Percentiles rank a stretch among this genome's conserved stretches.
Evolutionary conservation across 2,888 invertebrate genomes (phyloP).

Genomic region (Mesoligia furuncula): DNA sequence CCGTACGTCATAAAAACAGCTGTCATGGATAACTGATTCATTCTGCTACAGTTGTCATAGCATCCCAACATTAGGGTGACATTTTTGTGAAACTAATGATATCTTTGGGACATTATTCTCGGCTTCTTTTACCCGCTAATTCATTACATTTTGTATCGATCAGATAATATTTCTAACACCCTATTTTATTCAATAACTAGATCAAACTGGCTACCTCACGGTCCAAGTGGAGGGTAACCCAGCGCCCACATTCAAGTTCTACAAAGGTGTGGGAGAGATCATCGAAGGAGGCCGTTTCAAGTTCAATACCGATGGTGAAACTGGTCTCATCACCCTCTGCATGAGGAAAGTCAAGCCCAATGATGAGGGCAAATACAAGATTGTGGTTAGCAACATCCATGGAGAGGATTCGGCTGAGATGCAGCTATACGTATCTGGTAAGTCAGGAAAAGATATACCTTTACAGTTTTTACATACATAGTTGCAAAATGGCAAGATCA

Average conservation of each 20-base stretch:
- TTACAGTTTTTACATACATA: too few species aligned
- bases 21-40: background rate
- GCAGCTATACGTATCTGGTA: conserved; percentile 98
- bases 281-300: conserved; percentile 99
- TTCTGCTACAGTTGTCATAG: background rate
- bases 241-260: conserved; percentile 98
- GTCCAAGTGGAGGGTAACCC: conserved; percentile 98
- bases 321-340: conserved; percentile 97
- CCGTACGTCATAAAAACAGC: background rate
- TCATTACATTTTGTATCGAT: background rate
- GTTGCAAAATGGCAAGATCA: background rate
- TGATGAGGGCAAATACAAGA: conserved; percentile 99
- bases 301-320: conserved; percentile 98
- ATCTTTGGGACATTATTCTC: background rate
- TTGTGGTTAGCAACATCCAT: conserved; percentile 97
- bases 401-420: conserved; percentile 99
- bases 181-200: conserved; percentile 82
- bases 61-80: background rate
- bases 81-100: background rate
- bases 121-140: background rate
- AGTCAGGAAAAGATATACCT: conserved; percentile 57
- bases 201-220: conserved; percentile 97
- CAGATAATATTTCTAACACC: background rate
- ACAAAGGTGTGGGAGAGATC: conserved; percentile 97
- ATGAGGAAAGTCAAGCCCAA: conserved; percentile 98